Percentiles rank a stretch among this genome's conserved stretches.
Conservation (phyloP, 2,888 invertebrate species). For the Rotaria sp. region DNA sequence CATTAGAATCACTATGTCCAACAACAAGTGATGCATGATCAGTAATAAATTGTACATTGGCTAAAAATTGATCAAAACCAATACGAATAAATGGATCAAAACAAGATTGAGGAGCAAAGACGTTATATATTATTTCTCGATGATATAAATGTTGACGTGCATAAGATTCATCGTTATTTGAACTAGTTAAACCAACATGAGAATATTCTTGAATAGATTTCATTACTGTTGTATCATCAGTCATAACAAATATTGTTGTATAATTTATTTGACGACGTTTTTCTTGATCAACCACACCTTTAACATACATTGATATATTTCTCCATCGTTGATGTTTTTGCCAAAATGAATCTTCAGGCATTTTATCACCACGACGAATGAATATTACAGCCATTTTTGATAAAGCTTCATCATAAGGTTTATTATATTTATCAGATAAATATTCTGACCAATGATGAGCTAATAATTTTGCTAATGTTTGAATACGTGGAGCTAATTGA, state of each 20-base stretch:
- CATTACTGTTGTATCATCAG: not conserved
- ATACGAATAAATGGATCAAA: not conserved
- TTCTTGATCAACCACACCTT: not conserved
- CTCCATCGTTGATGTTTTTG: not conserved
- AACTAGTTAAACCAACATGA: not conserved
- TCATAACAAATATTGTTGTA: not conserved
- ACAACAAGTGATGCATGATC: too few species aligned
- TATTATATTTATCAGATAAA: not conserved
- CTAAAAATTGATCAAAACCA: not conserved
- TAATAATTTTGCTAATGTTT: not conserved
- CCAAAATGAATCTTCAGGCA: conserved; percentile 1
- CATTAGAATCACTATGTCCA: not conserved
- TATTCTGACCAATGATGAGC: not conserved
- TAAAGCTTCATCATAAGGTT: not conserved
- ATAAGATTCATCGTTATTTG: not conserved
- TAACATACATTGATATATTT: not conserved
- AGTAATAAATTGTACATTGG: not conserved
- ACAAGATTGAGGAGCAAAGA: not conserved
- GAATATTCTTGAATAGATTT: not conserved
- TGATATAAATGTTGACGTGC: not conserved
- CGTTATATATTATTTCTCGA: not conserved
- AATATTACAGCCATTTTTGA: not conserved
- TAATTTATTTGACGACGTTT: not conserved
- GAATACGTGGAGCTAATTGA: not conserved
- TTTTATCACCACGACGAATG: conserved; percentile 5